These are phyloP conservation scores for Platynereis dumerilii DNA, from an alignment of 2,888 invertebrate species.

Conservation along the genomic window DNA sequence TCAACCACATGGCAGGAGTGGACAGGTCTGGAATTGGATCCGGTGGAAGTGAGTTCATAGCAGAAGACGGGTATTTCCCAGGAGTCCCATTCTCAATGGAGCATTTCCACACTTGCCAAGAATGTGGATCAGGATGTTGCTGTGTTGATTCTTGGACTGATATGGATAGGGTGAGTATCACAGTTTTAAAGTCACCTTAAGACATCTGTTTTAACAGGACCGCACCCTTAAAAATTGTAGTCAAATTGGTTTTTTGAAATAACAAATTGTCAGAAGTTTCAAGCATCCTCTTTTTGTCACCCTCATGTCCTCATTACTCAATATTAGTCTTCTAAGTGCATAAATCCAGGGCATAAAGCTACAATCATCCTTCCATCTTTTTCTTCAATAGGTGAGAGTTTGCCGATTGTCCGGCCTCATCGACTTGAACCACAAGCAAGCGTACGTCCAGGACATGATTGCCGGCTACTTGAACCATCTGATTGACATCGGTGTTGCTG, in stretches of 20 bases:
- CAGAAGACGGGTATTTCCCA: constrained; percentile 49
- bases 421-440: constrained; percentile 53
- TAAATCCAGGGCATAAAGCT: no score
- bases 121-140: constrained; percentile 37
- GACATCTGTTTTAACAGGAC: no score
- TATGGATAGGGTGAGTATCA: constrained; percentile 39
- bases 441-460: constrained; percentile 45
- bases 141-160: constrained; percentile 39
- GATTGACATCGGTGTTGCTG: constrained; percentile 53
- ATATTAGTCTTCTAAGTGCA: no score
- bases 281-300: no score
- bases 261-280: no score
- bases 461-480: constrained; percentile 46
- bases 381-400: constrained; percentile 68
- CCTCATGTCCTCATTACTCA: no score
- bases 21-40: constrained; percentile 71
- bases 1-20: constrained; percentile 85
- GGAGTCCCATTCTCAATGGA: constrained; percentile 61
- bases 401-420: constrained; percentile 75
- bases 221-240: no score
- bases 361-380: no score
- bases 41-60: constrained; percentile 66
- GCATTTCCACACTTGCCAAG: constrained; percentile 68
- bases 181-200: no score
- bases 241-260: no score